Evolutionary conservation across 2,797 vertebrate genomes (phyloP).

Genomic region (Cyprinella venusta): DNA sequence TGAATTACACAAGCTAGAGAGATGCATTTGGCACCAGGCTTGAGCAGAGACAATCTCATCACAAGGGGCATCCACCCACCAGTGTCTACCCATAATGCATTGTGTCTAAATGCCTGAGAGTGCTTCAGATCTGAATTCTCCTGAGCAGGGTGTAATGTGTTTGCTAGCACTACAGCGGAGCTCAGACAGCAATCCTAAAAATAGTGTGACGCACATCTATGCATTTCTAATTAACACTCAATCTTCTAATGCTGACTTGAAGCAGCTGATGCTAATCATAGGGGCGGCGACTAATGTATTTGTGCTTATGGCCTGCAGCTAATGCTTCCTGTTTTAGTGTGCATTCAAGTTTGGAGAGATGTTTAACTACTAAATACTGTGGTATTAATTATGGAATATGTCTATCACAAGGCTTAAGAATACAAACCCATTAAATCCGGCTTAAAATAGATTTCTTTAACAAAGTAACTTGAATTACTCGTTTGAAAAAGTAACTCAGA

Average conservation of each 20-base stretch:
- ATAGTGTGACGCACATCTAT: conserved; percentile 30
- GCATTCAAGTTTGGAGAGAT: conserved; percentile 17
- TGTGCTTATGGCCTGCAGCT: conserved; percentile 16
- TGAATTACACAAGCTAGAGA: conserved; percentile 67
- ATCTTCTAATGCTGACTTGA: conserved; percentile 14
- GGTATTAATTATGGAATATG: conserved; percentile 13
- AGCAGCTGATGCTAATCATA: conserved; percentile 21
- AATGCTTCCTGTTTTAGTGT: conserved; percentile 36
- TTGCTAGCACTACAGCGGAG: conserved; percentile 9
- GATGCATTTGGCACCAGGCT: conserved; percentile 49
- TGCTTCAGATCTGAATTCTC: conserved; percentile 30
- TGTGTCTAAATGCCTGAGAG: conserved; percentile 40
- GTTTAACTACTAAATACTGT: neutral
- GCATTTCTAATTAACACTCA: conserved; percentile 35
- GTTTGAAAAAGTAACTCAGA: neutral
- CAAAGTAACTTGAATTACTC: neutral
- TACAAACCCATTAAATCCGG: neutral
- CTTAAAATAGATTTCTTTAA: conserved; percentile 10
- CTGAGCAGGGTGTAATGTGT: conserved; percentile 37
- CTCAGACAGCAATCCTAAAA: conserved; percentile 38
- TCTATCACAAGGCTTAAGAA: neutral
- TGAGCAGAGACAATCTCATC: conserved; percentile 46
- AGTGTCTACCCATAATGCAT: conserved; percentile 21
- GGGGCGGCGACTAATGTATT: conserved; percentile 17
- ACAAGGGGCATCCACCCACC: conserved; percentile 43